Evolutionary conservation across 2,888 invertebrate genomes (phyloP).

Genomic region (Oscheius sp.): DNA sequence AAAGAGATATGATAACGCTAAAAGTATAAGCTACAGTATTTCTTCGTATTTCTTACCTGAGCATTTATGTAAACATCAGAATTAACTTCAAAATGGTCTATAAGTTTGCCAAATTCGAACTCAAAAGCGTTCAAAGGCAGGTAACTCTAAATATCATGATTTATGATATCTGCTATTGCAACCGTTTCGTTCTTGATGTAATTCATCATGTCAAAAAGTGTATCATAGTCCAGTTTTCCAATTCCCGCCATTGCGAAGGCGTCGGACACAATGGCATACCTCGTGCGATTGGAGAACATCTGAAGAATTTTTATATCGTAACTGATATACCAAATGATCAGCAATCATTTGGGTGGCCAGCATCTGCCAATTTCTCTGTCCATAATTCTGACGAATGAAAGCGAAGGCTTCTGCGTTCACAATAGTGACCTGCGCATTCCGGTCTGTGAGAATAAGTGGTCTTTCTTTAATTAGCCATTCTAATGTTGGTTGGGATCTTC

Average conservation of each 20-base stretch:
- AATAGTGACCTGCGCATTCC: constrained; percentile 35
- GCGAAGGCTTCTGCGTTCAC: constrained; percentile 65
- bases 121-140: neutral
- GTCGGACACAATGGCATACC: constrained; percentile 35
- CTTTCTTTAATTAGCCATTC: constrained; percentile 56
- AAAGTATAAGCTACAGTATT: neutral
- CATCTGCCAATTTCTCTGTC: constrained; percentile 49
- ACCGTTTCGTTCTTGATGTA: constrained; percentile 38
- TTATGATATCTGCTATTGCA: neutral
- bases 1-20: neutral
- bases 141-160: neutral
- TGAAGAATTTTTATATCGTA: neutral
- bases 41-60: neutral
- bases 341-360: constrained; percentile 50
- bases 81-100: neutral
- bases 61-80: neutral
- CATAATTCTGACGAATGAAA: constrained; percentile 68
- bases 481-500: constrained; percentile 38
- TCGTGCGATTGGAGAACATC: constrained; percentile 1
- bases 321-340: constrained; percentile 46
- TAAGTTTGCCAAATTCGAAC: neutral
- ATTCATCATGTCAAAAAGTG: constrained; percentile 34
- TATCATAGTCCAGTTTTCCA: constrained; percentile 38
- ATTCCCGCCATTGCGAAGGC: constrained; percentile 40
- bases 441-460: neutral